phyloP scores from a whole-genome alignment of 2,797 vertebrate species.

The Synanceia verrucosa region DNA sequence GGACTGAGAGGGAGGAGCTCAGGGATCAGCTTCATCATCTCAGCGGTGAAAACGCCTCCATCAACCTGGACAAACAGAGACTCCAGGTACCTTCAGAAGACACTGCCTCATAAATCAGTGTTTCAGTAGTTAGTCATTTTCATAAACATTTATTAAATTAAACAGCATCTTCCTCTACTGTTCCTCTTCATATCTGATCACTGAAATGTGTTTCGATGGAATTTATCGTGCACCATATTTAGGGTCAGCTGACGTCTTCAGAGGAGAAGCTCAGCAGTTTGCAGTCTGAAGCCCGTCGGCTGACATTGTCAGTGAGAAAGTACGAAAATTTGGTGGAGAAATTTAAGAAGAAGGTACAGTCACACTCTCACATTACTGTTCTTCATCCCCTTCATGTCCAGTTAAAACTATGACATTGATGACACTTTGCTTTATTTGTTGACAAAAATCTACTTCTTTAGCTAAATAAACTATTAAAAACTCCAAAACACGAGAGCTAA shows the following conservation, averaged over 20 bases:
- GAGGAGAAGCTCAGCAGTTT: conserved; percentile 84
- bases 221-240: not conserved
- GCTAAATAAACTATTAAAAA: no score
- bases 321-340: conserved; percentile 87
- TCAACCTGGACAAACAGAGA: conserved; percentile 87
- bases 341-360: conserved; percentile 88
- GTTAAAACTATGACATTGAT: not conserved
- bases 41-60: conserved; percentile 74
- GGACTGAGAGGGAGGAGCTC: conserved; percentile 81
- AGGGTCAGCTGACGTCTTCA: conserved; percentile 68
- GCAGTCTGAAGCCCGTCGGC: conserved; percentile 84
- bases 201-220: accelerated
- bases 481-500: not conserved
- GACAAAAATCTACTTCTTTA: not conserved
- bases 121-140: not conserved
- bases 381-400: not conserved
- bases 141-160: no score
- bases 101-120: no score
- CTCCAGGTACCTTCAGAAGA: conserved; percentile 81
- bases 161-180: no score
- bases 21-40: conserved; percentile 81
- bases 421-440: not conserved
- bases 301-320: conserved; percentile 83
- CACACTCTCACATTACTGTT: no score
- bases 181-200: not conserved